Percentiles rank a stretch among this genome's conserved stretches.
Evolutionary conservation across 2,888 invertebrate genomes (phyloP).

Genomic region (Spodoptera littoralis): DNA sequence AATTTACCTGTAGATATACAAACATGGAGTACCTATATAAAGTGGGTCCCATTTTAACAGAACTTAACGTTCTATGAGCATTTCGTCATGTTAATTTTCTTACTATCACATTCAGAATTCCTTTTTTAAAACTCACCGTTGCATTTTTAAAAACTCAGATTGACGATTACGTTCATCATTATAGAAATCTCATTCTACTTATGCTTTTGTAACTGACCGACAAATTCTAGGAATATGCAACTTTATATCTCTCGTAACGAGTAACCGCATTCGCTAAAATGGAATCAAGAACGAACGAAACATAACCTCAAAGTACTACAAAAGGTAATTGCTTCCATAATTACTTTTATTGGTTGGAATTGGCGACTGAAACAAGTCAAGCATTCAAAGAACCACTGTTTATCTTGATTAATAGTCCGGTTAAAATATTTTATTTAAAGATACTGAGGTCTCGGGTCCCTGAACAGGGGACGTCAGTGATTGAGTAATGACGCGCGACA

Average conservation of each 20-base stretch:
- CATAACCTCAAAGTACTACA: conserved; percentile 25
- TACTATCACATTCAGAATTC: not conserved
- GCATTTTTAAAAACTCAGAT: not conserved
- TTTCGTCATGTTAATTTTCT: no score
- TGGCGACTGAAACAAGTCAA: conserved; percentile 47
- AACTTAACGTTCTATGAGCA: no score
- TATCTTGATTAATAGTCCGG: conserved; percentile 57
- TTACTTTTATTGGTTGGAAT: conserved; percentile 57
- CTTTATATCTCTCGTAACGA: not conserved
- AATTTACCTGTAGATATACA: conserved; percentile 12
- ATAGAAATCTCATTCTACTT: no score
- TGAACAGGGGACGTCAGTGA: conserved; percentile 63
- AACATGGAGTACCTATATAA: conserved; percentile 1
- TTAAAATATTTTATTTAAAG: conserved; percentile 56
- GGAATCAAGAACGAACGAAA: conserved; percentile 24
- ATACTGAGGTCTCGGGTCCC: conserved; percentile 59
- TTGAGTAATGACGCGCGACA: conserved; percentile 78
- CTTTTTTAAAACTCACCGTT: conserved; percentile 3
- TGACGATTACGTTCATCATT: no score
- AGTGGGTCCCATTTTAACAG: not conserved
- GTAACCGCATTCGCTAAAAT: conserved; percentile 7
- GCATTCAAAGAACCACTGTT: conserved; percentile 45
- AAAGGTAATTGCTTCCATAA: conserved; percentile 46
- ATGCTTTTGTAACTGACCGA: no score
- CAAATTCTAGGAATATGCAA: conserved; percentile 13